These are phyloP conservation scores for Lagopus muta DNA, from an alignment of 2,113 vertebrate genomes.

Conservation along the genomic window DNA sequence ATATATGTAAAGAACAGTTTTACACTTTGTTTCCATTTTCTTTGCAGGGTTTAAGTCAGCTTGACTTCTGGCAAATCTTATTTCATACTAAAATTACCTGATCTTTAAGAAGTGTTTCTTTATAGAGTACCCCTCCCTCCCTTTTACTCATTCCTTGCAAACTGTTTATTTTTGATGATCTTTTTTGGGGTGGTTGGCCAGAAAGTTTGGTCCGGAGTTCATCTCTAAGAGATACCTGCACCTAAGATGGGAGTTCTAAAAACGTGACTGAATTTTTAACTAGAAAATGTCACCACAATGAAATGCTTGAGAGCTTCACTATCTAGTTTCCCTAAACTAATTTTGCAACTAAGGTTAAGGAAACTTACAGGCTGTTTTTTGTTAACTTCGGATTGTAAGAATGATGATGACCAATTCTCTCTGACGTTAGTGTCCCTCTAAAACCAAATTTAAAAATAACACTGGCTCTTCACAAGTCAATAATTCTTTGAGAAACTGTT, in stretches of 20 bases:
- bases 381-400: constrained; percentile 35
- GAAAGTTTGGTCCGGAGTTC: not conserved
- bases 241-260: not conserved
- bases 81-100: not conserved
- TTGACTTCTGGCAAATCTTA: constrained; percentile 21
- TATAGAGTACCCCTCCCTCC: not conserved
- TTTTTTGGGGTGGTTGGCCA: not conserved
- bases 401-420: constrained; percentile 15
- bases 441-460: constrained; percentile 32
- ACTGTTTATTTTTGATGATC: constrained; percentile 2
- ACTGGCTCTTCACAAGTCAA: constrained; percentile 7
- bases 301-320: constrained; percentile 14
- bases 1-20: not conserved
- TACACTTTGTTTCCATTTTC: not conserved
- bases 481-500: not conserved
- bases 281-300: not conserved
- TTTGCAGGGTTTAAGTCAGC: not conserved
- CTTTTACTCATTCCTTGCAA: constrained; percentile 20
- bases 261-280: not conserved
- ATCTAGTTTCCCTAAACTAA: not conserved
- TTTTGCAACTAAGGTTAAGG: constrained; percentile 30
- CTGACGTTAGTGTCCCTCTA: not conserved
- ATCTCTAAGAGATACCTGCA: not conserved
- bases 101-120: not conserved
- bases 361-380: constrained; percentile 21